Percentiles rank a stretch among this genome's conserved stretches.
These are phyloP conservation scores for Bradypodion pumilum DNA, from an alignment of 2,797 vertebrate species.

Conservation along the genomic window DNA sequence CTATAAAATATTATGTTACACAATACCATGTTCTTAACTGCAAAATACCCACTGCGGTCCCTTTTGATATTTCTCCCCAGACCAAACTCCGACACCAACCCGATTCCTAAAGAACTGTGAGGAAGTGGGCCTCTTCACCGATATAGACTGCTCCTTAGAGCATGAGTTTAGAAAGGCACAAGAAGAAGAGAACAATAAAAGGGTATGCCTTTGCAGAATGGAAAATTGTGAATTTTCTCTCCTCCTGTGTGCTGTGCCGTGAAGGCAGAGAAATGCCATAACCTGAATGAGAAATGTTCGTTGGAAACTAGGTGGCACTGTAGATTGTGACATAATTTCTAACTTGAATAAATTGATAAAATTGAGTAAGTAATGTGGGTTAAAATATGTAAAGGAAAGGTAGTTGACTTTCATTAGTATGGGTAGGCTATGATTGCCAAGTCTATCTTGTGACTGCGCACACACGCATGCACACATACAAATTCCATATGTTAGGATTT, in stretches of 20 bases:
- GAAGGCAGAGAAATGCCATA: constrained; percentile 2
- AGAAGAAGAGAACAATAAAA: constrained; percentile 96
- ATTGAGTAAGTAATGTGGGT: constrained; percentile 4
- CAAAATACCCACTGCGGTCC: constrained; percentile 28
- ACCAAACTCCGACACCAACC: constrained; percentile 97
- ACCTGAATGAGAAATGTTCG: constrained; percentile 23
- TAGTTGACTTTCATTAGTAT: constrained; percentile 5
- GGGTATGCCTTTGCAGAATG: constrained; percentile 78
- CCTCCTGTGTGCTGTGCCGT: fast-evolving
- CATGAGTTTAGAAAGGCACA: constrained; percentile 97
- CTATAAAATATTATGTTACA: constrained; percentile 12
- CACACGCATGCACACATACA: constrained; percentile 18
- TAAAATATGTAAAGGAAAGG: constrained; percentile 14
- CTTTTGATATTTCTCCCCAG: constrained; percentile 75
- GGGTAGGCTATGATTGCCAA: constrained; percentile 45
- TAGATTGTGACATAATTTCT: constrained; percentile 29
- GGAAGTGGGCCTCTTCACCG: constrained; percentile 96
- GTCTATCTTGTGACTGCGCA: constrained; percentile 40
- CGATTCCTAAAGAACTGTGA: constrained; percentile 99
- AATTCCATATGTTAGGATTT: constrained; percentile 31
- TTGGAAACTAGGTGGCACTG: constrained; percentile 47
- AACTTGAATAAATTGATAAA: constrained; percentile 34
- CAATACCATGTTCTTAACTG: constrained; percentile 25
- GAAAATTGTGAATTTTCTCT: background rate
- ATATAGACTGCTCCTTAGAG: constrained; percentile 96